Base-by-base conservation (phyloP, 2,113 vertebrate genomes). In the Phainopepla nitens region DNA sequence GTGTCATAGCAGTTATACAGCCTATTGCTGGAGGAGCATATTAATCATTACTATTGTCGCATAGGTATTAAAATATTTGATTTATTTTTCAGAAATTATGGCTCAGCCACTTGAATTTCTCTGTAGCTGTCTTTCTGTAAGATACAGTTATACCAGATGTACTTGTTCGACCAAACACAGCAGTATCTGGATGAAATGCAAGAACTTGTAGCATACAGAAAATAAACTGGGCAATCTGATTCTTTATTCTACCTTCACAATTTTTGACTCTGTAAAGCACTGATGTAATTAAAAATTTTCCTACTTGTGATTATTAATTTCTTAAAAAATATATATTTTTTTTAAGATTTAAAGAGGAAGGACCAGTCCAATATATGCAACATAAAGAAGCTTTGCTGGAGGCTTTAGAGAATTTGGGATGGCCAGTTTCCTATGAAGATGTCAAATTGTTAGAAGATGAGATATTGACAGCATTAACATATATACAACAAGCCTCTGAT, bases 391-490 rank as follows among this genome's bases (percentile, higher is more conserved):
- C 93, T 61, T 96, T 98, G 69, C 97, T 98, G 45, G 45, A 96
- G 68, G 96, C 97, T 39, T 95, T 98, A 89, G 97, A 98, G 72
- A 95, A 97, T 78, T 88, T 97, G 41, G 97, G 97, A 25, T 98
- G 98, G 98, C 98, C 98, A 35, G 54, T 99, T 95, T 94, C 98
- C 24, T 66, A 93, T 65, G 97, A 98, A 86, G 98, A 98, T 76
- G 39, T 99, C 44, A 96, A 95, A 5, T 20, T 98, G 44, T 94
- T 98, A 82, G 98, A 98, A 94, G 97, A 98, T 77, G 98, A 99
- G 95, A 98, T 98, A 79, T 39, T 96, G 22, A 62, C 91, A 89
- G 98, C 97, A 65, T 97, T 97, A 79, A 95, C 92, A 39, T 98
- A 98, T 7, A 47, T 98, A 7, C 97, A 98, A 44, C 98, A 98